phyloP scores from a whole-genome alignment of 2,113 vertebrate genomes.

The Bufo gargarizans region DNA sequence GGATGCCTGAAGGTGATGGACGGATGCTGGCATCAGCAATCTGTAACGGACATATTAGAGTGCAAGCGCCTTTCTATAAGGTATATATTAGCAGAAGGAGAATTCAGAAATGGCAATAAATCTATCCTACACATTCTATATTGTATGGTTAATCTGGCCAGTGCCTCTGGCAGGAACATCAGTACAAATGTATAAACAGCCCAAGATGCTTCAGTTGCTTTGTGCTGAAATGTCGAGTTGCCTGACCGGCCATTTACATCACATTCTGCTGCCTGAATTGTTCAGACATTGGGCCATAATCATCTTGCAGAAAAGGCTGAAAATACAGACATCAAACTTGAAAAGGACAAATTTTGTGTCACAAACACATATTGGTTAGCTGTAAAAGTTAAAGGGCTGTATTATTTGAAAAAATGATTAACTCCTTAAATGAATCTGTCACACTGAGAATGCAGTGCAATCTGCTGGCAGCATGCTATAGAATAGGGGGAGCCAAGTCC shows the following conservation, averaged over 20 bases:
- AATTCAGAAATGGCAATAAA: neutral
- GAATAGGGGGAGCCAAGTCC: too few relatives aligned
- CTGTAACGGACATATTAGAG: neutral
- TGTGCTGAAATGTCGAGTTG: neutral
- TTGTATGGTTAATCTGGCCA: slow-evolving; percentile 29
- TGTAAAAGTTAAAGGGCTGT: too few relatives aligned
- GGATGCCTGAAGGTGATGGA: slow-evolving; percentile 36
- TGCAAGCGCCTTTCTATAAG: neutral
- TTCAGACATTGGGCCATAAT: neutral
- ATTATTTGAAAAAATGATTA: too few relatives aligned
- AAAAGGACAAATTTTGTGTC: too few relatives aligned
- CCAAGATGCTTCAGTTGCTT: neutral
- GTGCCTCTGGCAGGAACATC: slow-evolving; percentile 1
- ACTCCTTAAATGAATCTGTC: too few relatives aligned
- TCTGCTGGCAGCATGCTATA: too few relatives aligned
- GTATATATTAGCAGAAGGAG: too few relatives aligned
- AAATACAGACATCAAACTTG: too few relatives aligned
- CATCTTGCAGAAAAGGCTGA: neutral
- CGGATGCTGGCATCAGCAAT: slow-evolving; percentile 27
- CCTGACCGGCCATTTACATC: neutral
- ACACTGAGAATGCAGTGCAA: too few relatives aligned
- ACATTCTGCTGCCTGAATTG: neutral
- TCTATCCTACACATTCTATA: slow-evolving; percentile 2
- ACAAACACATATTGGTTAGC: too few relatives aligned
- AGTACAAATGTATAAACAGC: slow-evolving; percentile 30